A percentile compares a stretch with the other conserved stretches of the same genome.
phyloP scores from a whole-genome alignment of 2,797 vertebrate genomes.

The Coregonus suidteri region DNA sequence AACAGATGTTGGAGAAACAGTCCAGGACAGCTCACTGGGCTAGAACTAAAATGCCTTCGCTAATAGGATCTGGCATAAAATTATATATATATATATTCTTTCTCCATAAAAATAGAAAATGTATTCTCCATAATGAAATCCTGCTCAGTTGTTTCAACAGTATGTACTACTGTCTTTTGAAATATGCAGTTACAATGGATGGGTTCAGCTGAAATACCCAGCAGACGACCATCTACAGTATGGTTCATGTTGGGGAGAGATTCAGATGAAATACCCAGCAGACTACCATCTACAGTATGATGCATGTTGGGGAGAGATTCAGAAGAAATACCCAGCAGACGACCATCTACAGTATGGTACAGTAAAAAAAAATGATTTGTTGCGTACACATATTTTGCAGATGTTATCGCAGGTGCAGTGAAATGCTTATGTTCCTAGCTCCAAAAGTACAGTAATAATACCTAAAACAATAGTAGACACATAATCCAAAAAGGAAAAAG shows the following conservation, averaged over 20 bases:
- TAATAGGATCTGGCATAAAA: constrained; percentile 73
- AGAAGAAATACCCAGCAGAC: neutral
- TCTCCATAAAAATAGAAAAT: neutral
- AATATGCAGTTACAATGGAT: constrained; percentile 2
- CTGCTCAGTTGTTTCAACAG: constrained; percentile 46
- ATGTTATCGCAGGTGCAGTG: too few relatives aligned
- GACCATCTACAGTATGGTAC: too few relatives aligned
- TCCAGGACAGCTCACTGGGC: constrained; percentile 77
- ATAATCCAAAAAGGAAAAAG: too few relatives aligned
- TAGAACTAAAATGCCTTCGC: constrained; percentile 76
- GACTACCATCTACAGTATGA: too few relatives aligned
- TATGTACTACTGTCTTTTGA: constrained; percentile 32
- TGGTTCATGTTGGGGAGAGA: neutral
- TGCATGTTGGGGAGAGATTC: neutral
- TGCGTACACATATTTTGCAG: too few relatives aligned
- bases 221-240: neutral
- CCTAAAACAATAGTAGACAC: too few relatives aligned
- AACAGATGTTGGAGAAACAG: constrained; percentile 79
- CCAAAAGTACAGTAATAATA: too few relatives aligned
- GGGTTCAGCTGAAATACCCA: neutral
- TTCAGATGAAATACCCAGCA: too few relatives aligned
- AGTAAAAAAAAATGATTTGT: too few relatives aligned
- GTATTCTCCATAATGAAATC: constrained; percentile 57
- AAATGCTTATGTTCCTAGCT: too few relatives aligned
- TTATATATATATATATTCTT: constrained; percentile 34